These are phyloP conservation scores for Drosophila subpulchrella DNA, from an alignment of 1,140 invertebrate species.

Conservation along the genomic window DNA sequence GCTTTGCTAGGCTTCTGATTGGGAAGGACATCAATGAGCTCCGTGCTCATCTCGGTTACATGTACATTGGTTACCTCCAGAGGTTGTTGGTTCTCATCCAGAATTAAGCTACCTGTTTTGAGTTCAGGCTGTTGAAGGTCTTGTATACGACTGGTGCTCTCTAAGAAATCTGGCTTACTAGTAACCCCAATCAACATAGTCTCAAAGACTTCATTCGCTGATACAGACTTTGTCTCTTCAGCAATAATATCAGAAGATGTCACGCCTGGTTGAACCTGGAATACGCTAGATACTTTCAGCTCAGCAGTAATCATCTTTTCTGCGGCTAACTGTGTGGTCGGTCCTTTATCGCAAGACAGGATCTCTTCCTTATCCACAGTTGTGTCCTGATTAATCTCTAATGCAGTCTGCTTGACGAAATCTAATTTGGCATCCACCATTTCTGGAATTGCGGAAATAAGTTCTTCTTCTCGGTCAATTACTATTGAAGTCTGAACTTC, in stretches of 20 bases:
- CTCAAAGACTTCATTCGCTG: conserved; percentile 34
- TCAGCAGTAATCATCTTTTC: conserved; percentile 27
- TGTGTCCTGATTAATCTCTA: conserved; percentile 52
- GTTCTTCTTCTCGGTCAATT: conserved; percentile 46
- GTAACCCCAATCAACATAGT: conserved; percentile 46
- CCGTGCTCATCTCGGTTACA: conserved; percentile 44
- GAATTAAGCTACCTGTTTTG: conserved; percentile 25
- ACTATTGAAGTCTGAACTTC: conserved; percentile 44
- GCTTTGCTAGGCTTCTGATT: conserved; percentile 10
- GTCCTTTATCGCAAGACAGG: neutral
- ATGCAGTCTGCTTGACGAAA: conserved; percentile 61
- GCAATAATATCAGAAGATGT: conserved; percentile 23
- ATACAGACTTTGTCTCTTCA: conserved; percentile 10
- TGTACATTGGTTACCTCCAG: conserved; percentile 64
- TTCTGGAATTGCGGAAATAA: conserved; percentile 19
- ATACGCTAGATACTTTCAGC: conserved; percentile 33
- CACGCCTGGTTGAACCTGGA: conserved; percentile 44
- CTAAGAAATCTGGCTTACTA: conserved; percentile 25
- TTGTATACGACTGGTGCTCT: conserved; percentile 23
- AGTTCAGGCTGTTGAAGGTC: conserved; percentile 26
- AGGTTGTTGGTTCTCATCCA: conserved; percentile 48
- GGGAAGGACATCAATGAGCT: conserved; percentile 5
- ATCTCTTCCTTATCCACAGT: conserved; percentile 44
- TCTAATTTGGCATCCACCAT: conserved; percentile 37
- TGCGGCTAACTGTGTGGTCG: conserved; percentile 23